Evolutionary conservation across 2,888 invertebrate species (phyloP).

Genomic region (Dasysyrphus albostriatus): DNA sequence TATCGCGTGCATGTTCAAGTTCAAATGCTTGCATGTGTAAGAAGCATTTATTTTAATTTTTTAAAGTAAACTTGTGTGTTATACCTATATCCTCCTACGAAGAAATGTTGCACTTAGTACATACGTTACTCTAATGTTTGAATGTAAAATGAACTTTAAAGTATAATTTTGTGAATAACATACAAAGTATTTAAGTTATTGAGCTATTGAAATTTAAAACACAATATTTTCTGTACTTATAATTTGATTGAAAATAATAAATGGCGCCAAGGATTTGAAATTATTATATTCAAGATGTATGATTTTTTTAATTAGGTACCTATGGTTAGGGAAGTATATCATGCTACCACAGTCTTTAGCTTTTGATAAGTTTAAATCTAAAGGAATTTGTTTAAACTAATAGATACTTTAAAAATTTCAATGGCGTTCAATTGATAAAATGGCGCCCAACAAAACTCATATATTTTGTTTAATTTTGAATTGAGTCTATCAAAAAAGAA

Average conservation of each 20-base stretch:
- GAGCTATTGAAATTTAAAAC: conserved; percentile 3
- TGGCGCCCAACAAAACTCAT: no score
- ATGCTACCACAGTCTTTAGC: no score
- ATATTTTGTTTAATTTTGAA: no score
- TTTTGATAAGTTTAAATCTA: no score
- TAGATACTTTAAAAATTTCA: no score
- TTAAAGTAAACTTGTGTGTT: background rate
- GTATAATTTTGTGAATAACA: background rate
- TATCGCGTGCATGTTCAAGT: conserved; percentile 16
- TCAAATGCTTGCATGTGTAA: conserved; percentile 7
- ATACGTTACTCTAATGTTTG: background rate
- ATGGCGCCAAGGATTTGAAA: background rate
- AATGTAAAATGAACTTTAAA: background rate
- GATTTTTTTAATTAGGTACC: background rate
- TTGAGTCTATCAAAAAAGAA: no score
- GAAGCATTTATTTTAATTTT: background rate
- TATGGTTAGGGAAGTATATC: no score
- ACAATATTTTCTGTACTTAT: background rate
- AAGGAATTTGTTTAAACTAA: no score
- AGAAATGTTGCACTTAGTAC: background rate
- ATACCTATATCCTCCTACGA: conserved; percentile 1
- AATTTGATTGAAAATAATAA: background rate
- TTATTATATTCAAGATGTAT: no score
- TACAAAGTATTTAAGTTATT: no score
- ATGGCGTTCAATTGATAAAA: no score